phyloP scores from a whole-genome alignment of 2,113 vertebrate species.

The Andinoacara biseriatus region DNA sequence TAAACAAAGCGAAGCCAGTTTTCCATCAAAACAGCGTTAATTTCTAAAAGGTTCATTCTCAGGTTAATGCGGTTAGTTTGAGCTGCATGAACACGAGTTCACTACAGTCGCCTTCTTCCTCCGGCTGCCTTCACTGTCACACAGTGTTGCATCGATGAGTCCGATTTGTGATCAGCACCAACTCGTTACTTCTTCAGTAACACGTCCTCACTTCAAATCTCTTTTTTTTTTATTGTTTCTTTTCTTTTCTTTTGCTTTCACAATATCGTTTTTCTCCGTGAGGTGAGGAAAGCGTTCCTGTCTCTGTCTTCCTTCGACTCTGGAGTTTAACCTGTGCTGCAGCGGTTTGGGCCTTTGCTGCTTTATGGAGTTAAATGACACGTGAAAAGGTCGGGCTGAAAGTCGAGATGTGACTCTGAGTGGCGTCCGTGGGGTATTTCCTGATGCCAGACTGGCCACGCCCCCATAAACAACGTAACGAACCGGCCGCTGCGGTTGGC shows the following conservation, averaged over 20 bases:
- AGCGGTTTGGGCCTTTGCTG: not conserved
- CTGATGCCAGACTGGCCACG: not conserved
- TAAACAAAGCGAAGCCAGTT: not conserved
- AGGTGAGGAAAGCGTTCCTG: no score
- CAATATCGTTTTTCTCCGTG: no score
- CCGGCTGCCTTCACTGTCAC: not conserved
- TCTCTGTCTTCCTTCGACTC: no score
- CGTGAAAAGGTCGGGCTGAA: not conserved
- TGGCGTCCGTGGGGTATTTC: not conserved
- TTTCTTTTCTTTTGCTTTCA: no score
- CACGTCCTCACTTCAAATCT: not conserved
- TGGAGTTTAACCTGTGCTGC: not conserved
- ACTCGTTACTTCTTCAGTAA: not conserved
- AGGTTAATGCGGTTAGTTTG: slow-evolving; percentile 13
- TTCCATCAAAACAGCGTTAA: not conserved
- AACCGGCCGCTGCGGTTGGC: not conserved
- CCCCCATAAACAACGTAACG: not conserved
- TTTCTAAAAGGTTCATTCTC: slow-evolving; percentile 10
- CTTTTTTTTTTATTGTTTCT: not conserved
- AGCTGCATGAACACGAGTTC: not conserved
- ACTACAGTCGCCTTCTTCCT: no score
- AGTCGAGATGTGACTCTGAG: not conserved
- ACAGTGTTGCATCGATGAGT: not conserved
- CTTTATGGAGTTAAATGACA: not conserved
- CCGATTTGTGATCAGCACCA: not conserved